Evolutionary conservation across 2,113 vertebrate genomes (phyloP).

Genomic region (Origma solitaria): DNA sequence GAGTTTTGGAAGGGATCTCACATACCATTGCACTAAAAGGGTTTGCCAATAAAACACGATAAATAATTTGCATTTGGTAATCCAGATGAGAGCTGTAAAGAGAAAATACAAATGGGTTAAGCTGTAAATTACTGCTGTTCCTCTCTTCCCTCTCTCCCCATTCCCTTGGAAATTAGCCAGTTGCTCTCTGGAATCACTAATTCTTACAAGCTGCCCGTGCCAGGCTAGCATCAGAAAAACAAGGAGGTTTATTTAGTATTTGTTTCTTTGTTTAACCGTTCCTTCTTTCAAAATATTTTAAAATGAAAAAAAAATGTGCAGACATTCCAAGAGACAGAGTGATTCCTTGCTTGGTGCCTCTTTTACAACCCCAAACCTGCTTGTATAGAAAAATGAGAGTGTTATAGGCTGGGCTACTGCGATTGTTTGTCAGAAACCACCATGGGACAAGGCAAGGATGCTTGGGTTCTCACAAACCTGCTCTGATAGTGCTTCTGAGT

Average conservation of each 20-base stretch:
- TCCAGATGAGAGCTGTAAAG: slow-evolving; percentile 44
- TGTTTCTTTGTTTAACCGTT: not conserved
- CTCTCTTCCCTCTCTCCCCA: not conserved
- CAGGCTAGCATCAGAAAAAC: not conserved
- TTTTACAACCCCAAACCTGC: not conserved
- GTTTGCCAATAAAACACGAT: not conserved
- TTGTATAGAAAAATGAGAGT: not conserved
- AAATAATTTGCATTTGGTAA: slow-evolving; percentile 44
- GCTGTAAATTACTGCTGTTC: slow-evolving; percentile 20
- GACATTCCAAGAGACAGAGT: not conserved
- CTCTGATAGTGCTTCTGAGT: not conserved
- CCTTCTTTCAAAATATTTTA: not conserved
- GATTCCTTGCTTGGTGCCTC: not conserved
- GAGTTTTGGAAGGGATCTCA: not conserved
- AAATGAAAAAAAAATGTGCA: not conserved
- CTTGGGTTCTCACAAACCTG: not conserved
- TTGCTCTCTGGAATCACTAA: slow-evolving; percentile 33
- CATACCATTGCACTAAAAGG: not conserved
- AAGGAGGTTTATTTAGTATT: not conserved
- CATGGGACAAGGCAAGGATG: not conserved
- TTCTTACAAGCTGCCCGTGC: not conserved
- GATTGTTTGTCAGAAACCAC: not conserved
- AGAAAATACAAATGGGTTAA: slow-evolving; percentile 30
- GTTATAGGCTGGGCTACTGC: accelerated
- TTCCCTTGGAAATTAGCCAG: slow-evolving; percentile 45